phyloP scores from a whole-genome alignment of 2,888 invertebrate species.

The Aspidapion aeneum region DNA sequence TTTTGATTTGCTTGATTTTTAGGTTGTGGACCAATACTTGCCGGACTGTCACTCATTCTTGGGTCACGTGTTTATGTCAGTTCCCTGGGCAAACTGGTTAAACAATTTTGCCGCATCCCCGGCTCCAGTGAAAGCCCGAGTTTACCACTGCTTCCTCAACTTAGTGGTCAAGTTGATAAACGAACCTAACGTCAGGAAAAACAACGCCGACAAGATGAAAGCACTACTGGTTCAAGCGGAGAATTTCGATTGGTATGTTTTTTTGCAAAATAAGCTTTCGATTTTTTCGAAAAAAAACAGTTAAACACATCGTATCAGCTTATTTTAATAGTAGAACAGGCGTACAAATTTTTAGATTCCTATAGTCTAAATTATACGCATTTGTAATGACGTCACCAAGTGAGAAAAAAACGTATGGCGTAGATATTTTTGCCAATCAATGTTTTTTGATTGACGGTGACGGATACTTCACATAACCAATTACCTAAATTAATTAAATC shows the following conservation, averaged over 20 bases:
- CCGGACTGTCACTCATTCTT: constrained; percentile 70
- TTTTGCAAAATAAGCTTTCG: too few relatives aligned
- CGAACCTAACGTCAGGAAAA: constrained; percentile 62
- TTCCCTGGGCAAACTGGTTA: constrained; percentile 65
- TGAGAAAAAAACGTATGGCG: too few relatives aligned
- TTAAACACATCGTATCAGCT: too few relatives aligned
- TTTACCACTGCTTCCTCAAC: constrained; percentile 62
- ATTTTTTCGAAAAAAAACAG: too few relatives aligned
- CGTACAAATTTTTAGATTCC: too few relatives aligned
- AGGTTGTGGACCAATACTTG: constrained; percentile 61
- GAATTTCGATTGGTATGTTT: constrained; percentile 65
- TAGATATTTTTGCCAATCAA: too few relatives aligned
- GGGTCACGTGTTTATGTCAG: constrained; percentile 64
- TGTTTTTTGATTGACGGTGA: too few relatives aligned
- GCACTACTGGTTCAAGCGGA: constrained; percentile 57
- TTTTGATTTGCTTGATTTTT: constrained; percentile 17
- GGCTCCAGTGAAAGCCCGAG: constrained; percentile 44
- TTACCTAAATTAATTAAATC: too few relatives aligned
- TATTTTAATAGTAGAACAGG: too few relatives aligned
- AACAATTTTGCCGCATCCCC: constrained; percentile 47
- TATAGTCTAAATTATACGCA: too few relatives aligned
- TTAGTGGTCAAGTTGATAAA: constrained; percentile 70
- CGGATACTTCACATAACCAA: too few relatives aligned
- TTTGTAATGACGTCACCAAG: too few relatives aligned
- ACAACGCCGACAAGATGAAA: constrained; percentile 50